Conservation (phyloP, 2,797 vertebrate species). For the Eutrigla gurnardus region DNA sequence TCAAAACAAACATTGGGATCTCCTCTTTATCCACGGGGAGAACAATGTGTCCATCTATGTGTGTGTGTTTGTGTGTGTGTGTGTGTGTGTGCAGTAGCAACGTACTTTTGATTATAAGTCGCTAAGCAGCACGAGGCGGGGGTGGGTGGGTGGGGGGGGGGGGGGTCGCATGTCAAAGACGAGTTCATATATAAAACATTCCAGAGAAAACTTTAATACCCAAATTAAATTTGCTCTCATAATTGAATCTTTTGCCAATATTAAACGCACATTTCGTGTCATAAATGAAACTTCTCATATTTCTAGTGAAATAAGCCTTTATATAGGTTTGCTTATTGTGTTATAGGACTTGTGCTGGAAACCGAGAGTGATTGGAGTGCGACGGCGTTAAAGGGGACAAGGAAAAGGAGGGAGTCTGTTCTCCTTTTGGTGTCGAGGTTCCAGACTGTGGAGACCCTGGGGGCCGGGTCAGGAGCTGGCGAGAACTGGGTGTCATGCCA, state of each 20-base stretch:
- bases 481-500: slow-evolving; percentile 46
- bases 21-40: slow-evolving; percentile 47
- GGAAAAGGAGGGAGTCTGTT: slow-evolving; percentile 41
- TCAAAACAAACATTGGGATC: slow-evolving; percentile 72
- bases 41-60: neutral
- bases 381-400: slow-evolving; percentile 28
- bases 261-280: slow-evolving; percentile 29
- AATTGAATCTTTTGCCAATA: slow-evolving; percentile 36
- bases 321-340: slow-evolving; percentile 31
- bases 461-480: slow-evolving; percentile 33
- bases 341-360: slow-evolving; percentile 45
- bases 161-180: neutral
- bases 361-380: slow-evolving; percentile 34
- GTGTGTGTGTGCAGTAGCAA: neutral
- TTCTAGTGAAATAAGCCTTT: slow-evolving; percentile 34
- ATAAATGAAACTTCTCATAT: slow-evolving; percentile 34
- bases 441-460: slow-evolving; percentile 29
- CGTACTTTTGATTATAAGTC: slow-evolving; percentile 28
- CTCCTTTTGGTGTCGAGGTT: slow-evolving; percentile 1
- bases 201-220: slow-evolving; percentile 24
- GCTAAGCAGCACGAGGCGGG: neutral
- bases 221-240: slow-evolving; percentile 30
- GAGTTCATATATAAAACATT: slow-evolving; percentile 27
- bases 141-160: neutral
- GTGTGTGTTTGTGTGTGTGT: neutral